Base-by-base conservation (phyloP, 2,888 invertebrate species). In the Macrophya annulata region DNA sequence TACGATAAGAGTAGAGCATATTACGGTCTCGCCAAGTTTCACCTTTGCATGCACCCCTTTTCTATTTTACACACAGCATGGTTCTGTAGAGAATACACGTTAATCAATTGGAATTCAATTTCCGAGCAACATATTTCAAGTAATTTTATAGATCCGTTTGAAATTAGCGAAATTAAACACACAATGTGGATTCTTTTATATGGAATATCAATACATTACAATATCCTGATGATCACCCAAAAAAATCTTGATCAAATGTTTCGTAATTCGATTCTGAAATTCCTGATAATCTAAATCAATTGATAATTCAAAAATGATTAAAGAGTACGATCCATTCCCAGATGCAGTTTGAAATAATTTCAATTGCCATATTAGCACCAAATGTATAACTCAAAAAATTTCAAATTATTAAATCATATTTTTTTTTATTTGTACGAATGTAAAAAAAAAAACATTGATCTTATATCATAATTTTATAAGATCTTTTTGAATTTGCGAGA, bases 1-100 rank as follows among this genome's bases (percentile, higher is more conserved):
- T 81, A 81, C 81, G 43, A 62, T n/a, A 17, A 62, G 81, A 81
- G 62, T 59, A 12, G 21, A 62, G 21, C 51, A 81, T 31, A 31
- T 81, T 40, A 25, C n/a, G 43, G 81, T 37, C 25, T 79, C 55
- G 15, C 79, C 79, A 55, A 79, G 45, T n/a, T 15, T 81, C 21
- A 62, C 81, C 59, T 43, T 17, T 25, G 43, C 81, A 62, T n/a
- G 43, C 81, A 21, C 62, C 43, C 37, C 43, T 43, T 43, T 55
- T 25, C 17, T 37, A 21, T 21, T 31, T 25, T 15, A 76, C 48
- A 76, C 48, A 48, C 76, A 3, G n/a, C 48, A 45, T 17, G 76
- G 6, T 25, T 31, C n/a, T 15, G 43, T 81, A 40, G 59, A 8
- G 79, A 17, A 62, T 21, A n/a, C n/a, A 25, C 43, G 17, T 81